These are phyloP conservation scores for Drosophila tani DNA, from an alignment of 1,140 invertebrate species.

Conservation along the genomic window DNA sequence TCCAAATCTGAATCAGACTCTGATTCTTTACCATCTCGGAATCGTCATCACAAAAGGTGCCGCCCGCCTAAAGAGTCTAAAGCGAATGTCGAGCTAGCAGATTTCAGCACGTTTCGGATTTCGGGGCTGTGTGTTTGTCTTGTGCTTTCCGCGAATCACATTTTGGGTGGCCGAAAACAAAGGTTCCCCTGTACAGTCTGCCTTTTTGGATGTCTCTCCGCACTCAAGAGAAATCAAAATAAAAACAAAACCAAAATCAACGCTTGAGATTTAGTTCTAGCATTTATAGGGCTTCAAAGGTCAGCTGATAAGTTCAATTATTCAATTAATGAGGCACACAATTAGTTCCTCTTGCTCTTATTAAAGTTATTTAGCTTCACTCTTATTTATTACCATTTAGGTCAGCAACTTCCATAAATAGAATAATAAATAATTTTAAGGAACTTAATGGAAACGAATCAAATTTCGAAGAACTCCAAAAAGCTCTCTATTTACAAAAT, in stretches of 20 bases:
- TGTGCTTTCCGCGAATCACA: conserved; percentile 71
- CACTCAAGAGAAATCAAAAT: conserved; percentile 8
- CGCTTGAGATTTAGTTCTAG: not conserved
- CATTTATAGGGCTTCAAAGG: not conserved
- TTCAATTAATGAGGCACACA: not conserved
- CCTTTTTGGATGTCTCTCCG: not conserved
- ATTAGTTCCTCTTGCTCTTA: not conserved
- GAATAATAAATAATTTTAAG: not conserved
- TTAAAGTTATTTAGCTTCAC: not conserved
- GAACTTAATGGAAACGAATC: not conserved
- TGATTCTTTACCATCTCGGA: conserved; percentile 18
- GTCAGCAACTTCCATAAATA: no score
- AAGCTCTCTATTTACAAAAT: not conserved
- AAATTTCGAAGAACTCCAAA: not conserved
- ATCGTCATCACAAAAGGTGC: conserved; percentile 58
- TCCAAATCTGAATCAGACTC: conserved; percentile 22
- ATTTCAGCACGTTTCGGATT: conserved; percentile 76
- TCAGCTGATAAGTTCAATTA: not conserved
- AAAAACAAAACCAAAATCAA: conserved; percentile 6
- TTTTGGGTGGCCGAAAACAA: conserved; percentile 70
- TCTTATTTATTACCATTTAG: not conserved
- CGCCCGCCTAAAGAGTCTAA: conserved; percentile 13
- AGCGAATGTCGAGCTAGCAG: conserved; percentile 60
- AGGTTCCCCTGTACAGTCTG: conserved; percentile 16
- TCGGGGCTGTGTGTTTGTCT: conserved; percentile 68